These are phyloP conservation scores for Sceloporus tristichus DNA, from an alignment of 2,113 vertebrate species.

Conservation along the genomic window DNA sequence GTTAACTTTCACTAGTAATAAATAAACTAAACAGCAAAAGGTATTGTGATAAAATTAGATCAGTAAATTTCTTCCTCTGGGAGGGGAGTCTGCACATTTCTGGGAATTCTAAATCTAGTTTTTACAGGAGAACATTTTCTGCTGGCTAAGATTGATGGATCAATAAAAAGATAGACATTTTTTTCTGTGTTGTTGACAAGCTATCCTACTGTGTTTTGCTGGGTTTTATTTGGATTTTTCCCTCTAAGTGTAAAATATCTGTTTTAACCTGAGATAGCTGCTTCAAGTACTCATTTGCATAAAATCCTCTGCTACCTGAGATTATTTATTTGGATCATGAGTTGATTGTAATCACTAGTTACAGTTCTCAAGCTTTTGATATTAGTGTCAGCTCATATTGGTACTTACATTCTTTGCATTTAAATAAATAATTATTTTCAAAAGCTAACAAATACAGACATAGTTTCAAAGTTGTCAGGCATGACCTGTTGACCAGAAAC, in stretches of 20 bases:
- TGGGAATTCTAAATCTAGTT: not conserved
- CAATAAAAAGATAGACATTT: not conserved
- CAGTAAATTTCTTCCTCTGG: not conserved
- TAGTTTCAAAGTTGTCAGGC: not conserved
- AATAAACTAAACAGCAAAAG: not conserved
- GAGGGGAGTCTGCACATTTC: not conserved
- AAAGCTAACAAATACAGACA: not conserved
- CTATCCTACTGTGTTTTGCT: not conserved
- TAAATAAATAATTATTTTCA: not conserved
- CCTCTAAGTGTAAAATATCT: not conserved
- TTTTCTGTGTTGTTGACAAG: not conserved
- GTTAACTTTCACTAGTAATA: too few species aligned
- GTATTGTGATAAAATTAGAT: not conserved
- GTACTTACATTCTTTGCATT: not conserved
- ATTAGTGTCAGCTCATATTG: not conserved
- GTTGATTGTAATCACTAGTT: conserved; percentile 34
- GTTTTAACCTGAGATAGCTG: conserved; percentile 7
- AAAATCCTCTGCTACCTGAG: not conserved
- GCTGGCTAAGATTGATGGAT: not conserved
- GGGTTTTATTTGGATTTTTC: not conserved
- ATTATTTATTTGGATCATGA: conserved; percentile 14
- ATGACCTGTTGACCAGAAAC: not conserved
- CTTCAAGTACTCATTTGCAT: conserved; percentile 27
- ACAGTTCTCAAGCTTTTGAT: not conserved
- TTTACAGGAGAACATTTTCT: not conserved